A percentile compares a stretch with the other conserved stretches of the same genome.
Conservation (phyloP, 2,888 invertebrate genomes). For the Zonitis immaculata region DNA sequence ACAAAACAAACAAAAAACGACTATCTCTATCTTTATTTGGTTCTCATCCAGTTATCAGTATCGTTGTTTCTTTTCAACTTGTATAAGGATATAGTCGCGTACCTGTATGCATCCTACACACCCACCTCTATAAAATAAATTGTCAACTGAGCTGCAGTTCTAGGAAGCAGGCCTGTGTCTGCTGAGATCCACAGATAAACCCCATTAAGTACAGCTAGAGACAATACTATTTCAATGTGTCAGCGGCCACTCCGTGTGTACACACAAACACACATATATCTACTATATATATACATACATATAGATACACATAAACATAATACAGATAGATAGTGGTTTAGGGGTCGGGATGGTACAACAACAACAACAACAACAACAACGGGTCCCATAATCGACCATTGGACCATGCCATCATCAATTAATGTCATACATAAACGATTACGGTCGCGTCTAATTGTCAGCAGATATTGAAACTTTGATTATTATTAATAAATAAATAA, state of each 20-base stretch:
- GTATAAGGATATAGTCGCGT: conserved; percentile 27
- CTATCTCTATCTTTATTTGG: conserved; percentile 30
- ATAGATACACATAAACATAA: neutral
- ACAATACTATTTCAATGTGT: conserved; percentile 52
- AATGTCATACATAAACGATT: neutral
- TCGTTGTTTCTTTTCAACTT: conserved; percentile 27
- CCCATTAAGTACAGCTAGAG: conserved; percentile 50
- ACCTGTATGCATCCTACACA: conserved; percentile 40
- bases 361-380: neutral
- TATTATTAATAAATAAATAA: no score
- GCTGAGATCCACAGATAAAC: conserved; percentile 48
- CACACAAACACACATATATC: no score
- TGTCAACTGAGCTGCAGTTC: conserved; percentile 50
- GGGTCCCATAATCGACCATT: neutral
- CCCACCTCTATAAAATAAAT: conserved; percentile 50
- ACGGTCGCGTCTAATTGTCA: neutral
- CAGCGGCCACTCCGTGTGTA: conserved; percentile 36
- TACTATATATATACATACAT: conserved; percentile 12
- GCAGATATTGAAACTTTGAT: neutral
- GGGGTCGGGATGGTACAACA: neutral
- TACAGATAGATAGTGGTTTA: neutral
- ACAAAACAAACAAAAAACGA: conserved; percentile 23
- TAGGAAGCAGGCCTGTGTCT: conserved; percentile 47
- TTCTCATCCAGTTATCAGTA: conserved; percentile 2
- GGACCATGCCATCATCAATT: neutral